Evolutionary conservation across 2,797 vertebrate genomes (phyloP), one percentile per base, ranked within the genome.

Genomic region (Argya squamiceps): DNA sequence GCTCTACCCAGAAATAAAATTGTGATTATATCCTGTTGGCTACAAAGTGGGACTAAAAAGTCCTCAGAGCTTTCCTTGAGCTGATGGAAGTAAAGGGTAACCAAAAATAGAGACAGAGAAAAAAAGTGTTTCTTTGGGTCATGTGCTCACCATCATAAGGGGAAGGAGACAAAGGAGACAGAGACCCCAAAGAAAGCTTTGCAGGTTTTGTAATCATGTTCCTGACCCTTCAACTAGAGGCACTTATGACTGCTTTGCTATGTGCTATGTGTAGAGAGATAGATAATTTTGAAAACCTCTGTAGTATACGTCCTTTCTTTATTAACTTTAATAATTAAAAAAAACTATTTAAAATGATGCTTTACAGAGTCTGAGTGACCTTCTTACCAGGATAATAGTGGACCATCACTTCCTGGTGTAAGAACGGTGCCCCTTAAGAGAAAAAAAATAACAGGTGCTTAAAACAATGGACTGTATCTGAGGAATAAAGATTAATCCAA

Each of bases 261-360:
- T n/a, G n/a, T n/a, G n/a, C n/a, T n/a, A n/a, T n/a, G n/a, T n/a
- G 9, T 17, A 81, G 49, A 80, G 34, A 67, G 5, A 13, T 16
- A 77, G 36, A 37, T 47, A 39, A n/a, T 47, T 20, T 52, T 67
- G 62, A 78, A 76, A 78, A 87, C 6, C 3, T 83, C 11, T 55
- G 6, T 65, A 36, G 29, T 27, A 16, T 37, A 18, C 2, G 44
- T 21, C 3, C 10, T 58, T 37, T 81, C n/a, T 41, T 83, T 69
- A 60, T 44, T 59, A 43, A 5, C 8, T 55, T 7, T 69, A 63
- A 70, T 37, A 34, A 26, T 10, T 10, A 10, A 75, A 58, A 60
- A 36, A 11, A 9, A 0, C 18, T 4, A 43, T 69, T 80, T 65
- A 6, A 58, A 80, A 50, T 27, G 0, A 19, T n/a, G 15, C 12